Evolutionary conservation across 2,113 vertebrate genomes (phyloP), one percentile per base, ranked within the genome.

Genomic region (Tonatia bakeri): DNA sequence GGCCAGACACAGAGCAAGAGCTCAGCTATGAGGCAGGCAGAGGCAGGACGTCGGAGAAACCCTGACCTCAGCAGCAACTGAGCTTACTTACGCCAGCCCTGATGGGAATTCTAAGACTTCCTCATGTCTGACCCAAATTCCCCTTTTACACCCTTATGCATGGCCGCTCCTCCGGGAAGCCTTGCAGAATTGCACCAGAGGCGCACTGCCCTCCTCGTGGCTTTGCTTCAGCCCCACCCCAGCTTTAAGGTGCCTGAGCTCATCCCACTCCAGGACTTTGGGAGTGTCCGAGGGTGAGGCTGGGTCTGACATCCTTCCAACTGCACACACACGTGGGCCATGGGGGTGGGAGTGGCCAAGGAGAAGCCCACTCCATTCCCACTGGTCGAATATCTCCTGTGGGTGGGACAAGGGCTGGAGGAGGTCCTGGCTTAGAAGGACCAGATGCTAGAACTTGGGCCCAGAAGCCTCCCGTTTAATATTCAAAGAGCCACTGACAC

Each of bases 111-210:
- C 76, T 93, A 70, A 1, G 1, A 40, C 61, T 90, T 96, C 96
- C 95, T 85, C 88, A 1, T 19, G 17, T 81, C 91, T 86, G 69
- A 73, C 86, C 82, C 91, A 24, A 67, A 95, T 94, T 95, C 96
- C 93, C 87, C 94, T 94, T 94, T 76, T 59, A 7, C 7, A 31
- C 33, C 40, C 47, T 76, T 26, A 11, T 3, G 26, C 1, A 19
- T 1, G n/a, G 73, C 54, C 33, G 67, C 79, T 95, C 81, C 88
- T 91, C 83, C 56, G 83, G 79, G 73, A 65, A 95, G 90, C 67
- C 81, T 64, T 33, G 7, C 33, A 5, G 80, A 85, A 47, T 59
- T 3, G 17, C 14, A 7, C 10, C 43, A 22, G 38, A 91, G 87
- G 36, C 64, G 36, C 3, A 1, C 50, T 28, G 84, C 40, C 56